A percentile compares a stretch with the other conserved stretches of the same genome.
Conservation (phyloP, 2,113 vertebrate genomes). For the Pampusana beccarii region DNA sequence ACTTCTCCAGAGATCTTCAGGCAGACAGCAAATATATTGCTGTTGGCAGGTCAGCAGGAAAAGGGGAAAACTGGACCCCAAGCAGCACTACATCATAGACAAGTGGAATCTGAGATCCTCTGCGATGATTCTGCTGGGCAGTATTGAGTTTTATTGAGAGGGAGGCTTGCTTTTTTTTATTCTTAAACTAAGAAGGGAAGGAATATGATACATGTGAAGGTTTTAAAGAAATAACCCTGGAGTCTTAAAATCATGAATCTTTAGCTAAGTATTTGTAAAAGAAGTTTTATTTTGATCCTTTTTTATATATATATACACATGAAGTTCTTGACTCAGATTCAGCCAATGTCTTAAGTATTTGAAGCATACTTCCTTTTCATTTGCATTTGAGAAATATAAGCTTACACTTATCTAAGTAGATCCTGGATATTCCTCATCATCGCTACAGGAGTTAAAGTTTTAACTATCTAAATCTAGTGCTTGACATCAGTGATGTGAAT, state of each 20-base stretch:
- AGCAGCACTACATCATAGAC: background rate
- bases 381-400: slow-evolving; percentile 62
- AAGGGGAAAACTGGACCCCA: slow-evolving; percentile 22
- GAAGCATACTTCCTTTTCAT: slow-evolving; percentile 31
- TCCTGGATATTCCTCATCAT: slow-evolving; percentile 44
- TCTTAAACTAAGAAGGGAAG: background rate
- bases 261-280: slow-evolving; percentile 10
- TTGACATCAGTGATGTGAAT: slow-evolving; percentile 13
- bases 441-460: slow-evolving; percentile 57
- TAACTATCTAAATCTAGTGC: slow-evolving; percentile 54
- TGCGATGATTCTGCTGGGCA: background rate
- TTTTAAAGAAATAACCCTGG: background rate
- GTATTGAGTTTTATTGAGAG: background rate
- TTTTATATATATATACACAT: background rate
- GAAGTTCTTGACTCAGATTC: slow-evolving; percentile 30
- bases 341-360: slow-evolving; percentile 27
- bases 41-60: slow-evolving; percentile 52
- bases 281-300: slow-evolving; percentile 34
- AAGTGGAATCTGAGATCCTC: slow-evolving; percentile 8
- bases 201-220: background rate
- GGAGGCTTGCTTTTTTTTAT: background rate
- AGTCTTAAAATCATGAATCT: background rate
- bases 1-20: slow-evolving; percentile 71
- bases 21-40: slow-evolving; percentile 66
- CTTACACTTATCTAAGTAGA: slow-evolving; percentile 54